phyloP scores from a whole-genome alignment of 1,140 invertebrate genomes.

The Stegodyphus dumicola region DNA sequence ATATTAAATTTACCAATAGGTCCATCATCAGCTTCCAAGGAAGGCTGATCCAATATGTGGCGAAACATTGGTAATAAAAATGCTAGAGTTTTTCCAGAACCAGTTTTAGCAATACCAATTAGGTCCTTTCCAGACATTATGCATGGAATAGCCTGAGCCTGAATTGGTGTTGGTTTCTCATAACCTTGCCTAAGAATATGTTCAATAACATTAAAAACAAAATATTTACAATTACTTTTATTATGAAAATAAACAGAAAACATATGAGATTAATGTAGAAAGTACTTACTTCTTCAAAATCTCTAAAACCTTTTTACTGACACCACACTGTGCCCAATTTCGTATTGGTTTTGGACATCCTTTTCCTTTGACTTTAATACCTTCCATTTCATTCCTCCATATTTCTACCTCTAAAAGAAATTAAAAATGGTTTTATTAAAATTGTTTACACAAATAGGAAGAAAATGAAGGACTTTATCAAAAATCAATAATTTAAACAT shows the following conservation, averaged over 20 bases:
- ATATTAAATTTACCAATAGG: conserved; percentile 78
- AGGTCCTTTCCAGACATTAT: conserved; percentile 97
- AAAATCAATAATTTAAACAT: too few relatives aligned
- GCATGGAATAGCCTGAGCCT: conserved; percentile 97
- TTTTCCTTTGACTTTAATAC: conserved; percentile 77
- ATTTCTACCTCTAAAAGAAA: conserved; percentile 70
- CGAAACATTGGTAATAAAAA: conserved; percentile 99
- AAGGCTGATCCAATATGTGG: conserved; percentile 94
- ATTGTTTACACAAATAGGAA: not conserved
- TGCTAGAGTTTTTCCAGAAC: conserved; percentile 97
- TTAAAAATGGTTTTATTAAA: conserved; percentile 13
- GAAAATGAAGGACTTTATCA: not conserved
- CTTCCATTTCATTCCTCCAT: conserved; percentile 72
- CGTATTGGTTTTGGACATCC: conserved; percentile 95
- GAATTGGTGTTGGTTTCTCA: conserved; percentile 98
- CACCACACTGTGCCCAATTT: conserved; percentile 98
- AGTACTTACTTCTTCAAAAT: conserved; percentile 82
- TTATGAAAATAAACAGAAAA: not conserved
- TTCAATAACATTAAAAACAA: not conserved
- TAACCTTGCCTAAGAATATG: conserved; percentile 76
- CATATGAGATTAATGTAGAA: conserved; percentile 4
- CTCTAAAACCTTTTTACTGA: conserved; percentile 96
- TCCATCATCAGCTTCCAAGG: conserved; percentile 94
- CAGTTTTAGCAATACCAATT: conserved; percentile 98
- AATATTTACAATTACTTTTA: not conserved